Evolutionary conservation across 2,113 vertebrate species (phyloP), one percentile per base, ranked within the genome.

Genomic region (Strix aluco): DNA sequence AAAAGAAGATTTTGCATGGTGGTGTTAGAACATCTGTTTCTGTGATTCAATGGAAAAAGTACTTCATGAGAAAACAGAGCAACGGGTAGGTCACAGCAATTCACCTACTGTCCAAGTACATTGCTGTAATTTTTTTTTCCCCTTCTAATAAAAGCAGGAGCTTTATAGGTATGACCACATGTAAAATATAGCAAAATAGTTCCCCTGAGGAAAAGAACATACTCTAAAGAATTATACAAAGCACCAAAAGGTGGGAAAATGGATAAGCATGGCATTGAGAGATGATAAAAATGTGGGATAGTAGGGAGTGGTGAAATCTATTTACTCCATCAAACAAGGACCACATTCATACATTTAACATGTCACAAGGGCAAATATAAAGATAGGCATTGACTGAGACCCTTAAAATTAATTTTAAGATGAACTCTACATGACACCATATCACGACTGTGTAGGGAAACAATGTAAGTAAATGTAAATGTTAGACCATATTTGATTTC

Each of bases 1-100:
- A 97, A 98, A 97, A 94, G 86, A 95, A 97, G 94, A 98, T 98
- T 98, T 98, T 98, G 93, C 98, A 98, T 93, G 98, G 98, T 98
- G 91, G 81, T 93, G 91, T 97, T 97, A 97, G 94, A 97, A 98
- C 98, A 98, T 98, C 98, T 98, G 98, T 98, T 98, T 98, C 97
- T 97, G 96, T 98, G 97, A 98, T 97, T 98, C 97, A 98, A 97
- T 96, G 98, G 98, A 95, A 98, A 98, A 96, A 96, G 69, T 96
- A 97, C 96, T 98, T 98, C 98, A 98, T 98, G 98, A 98, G 98
- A 98, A 98, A 98, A 96, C 85, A 92, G 96, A 96, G 94, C 63
- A 97, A 90, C 4, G 93, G 42, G 23, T 91, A 93, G 95, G 97
- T 97, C 97, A 98, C 85, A 97, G 75, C 90, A 96, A 98, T 97